Percentiles rank a stretch among this genome's conserved stretches.
Conservation (phyloP, 2,797 vertebrate genomes). For the Myotis vivesi region DNA sequence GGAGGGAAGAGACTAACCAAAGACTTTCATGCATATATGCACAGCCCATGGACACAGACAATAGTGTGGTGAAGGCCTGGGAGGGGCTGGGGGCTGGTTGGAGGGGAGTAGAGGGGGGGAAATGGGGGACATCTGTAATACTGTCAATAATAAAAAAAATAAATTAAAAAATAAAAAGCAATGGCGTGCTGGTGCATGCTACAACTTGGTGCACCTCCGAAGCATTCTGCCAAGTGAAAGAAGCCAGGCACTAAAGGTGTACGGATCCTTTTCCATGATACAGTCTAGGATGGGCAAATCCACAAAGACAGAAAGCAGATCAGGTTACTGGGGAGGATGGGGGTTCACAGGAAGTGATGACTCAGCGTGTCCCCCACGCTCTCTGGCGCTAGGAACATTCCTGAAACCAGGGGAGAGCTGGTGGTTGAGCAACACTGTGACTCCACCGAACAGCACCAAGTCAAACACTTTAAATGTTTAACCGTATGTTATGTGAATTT, state of each 20-base stretch:
- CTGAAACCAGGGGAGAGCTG: background rate
- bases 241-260: background rate
- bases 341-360: background rate
- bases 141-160: too few species aligned
- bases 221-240: background rate
- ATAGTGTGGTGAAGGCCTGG: too few species aligned
- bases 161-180: background rate
- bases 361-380: background rate
- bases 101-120: too few species aligned
- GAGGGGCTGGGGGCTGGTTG: too few species aligned
- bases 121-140: too few species aligned
- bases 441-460: background rate
- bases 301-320: background rate
- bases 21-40: too few species aligned
- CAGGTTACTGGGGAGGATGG: background rate
- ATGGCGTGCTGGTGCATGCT: background rate
- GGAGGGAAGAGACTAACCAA: too few species aligned
- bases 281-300: background rate
- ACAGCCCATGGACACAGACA: too few species aligned
- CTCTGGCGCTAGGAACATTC: background rate
- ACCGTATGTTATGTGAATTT: background rate
- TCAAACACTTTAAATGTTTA: background rate
- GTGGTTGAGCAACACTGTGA: too few species aligned
- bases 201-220: background rate
- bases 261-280: fast-evolving